phyloP scores from a whole-genome alignment of 2,888 invertebrate genomes.

The Stenurella melanura region DNA sequence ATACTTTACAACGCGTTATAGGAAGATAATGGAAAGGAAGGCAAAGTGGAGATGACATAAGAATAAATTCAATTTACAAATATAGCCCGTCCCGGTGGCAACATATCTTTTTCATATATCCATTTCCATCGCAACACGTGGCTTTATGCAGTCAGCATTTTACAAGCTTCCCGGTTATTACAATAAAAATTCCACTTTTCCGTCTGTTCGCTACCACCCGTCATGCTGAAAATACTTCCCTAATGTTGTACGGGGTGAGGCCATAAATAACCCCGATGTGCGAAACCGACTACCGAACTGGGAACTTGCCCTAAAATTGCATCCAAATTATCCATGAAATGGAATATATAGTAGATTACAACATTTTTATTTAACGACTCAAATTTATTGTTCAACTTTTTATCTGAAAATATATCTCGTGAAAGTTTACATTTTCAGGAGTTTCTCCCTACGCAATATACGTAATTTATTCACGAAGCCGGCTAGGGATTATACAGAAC shows the following conservation, averaged over 20 bases:
- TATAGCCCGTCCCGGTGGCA: constrained; percentile 64
- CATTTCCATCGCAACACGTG: constrained; percentile 68
- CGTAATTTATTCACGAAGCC: constrained; percentile 14
- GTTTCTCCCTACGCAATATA: constrained; percentile 16
- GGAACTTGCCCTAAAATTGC: constrained; percentile 62
- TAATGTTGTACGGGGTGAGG: constrained; percentile 65
- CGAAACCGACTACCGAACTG: constrained; percentile 64
- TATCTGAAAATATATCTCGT: constrained; percentile 61
- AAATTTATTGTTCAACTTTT: constrained; percentile 63
- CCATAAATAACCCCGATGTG: constrained; percentile 69
- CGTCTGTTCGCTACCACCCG: constrained; percentile 47
- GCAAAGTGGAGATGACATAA: constrained; percentile 48
- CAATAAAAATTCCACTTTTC: constrained; percentile 66
- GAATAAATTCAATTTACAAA: constrained; percentile 68
- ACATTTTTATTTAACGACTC: constrained; percentile 65
- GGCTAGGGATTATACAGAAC: constrained; percentile 5
- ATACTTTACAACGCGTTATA: not conserved
- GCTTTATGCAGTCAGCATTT: constrained; percentile 67
- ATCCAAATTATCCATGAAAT: constrained; percentile 66
- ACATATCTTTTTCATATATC: constrained; percentile 67
- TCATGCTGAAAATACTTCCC: constrained; percentile 63
- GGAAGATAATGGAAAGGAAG: constrained; percentile 44
- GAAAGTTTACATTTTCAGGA: constrained; percentile 58
- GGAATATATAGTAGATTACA: constrained; percentile 65
- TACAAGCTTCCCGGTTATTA: constrained; percentile 68